phyloP scores from a whole-genome alignment of 92 coral and sea anemone genomes.

The Nematostella vectensis region DNA sequence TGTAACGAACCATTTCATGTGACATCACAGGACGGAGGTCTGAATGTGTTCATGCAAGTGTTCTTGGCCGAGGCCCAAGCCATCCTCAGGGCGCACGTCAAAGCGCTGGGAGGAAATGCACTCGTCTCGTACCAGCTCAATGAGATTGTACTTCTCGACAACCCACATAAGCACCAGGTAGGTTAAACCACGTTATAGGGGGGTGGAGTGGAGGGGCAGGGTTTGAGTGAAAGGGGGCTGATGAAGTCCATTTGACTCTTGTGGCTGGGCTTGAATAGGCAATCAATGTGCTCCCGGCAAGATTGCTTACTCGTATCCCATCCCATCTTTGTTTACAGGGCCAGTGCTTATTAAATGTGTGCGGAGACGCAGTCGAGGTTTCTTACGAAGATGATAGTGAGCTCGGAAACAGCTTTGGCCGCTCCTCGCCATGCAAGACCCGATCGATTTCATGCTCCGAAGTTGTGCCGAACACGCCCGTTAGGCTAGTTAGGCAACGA shows the following conservation, averaged over 20 bases:
- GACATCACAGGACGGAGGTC: conserved; percentile 80
- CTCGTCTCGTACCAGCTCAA: conserved; percentile 79
- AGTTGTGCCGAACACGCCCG: conserved; percentile 32
- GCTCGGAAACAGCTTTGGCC: conserved; percentile 41
- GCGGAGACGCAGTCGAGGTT: conserved; percentile 93
- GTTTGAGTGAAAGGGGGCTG: no score
- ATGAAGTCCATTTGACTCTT: no score
- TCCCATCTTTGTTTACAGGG: conserved; percentile 52
- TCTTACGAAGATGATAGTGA: conserved; percentile 54
- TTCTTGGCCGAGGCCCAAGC: conserved; percentile 98
- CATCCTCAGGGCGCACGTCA: conserved; percentile 79
- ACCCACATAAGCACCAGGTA: conserved; percentile 98
- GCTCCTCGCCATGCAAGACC: conserved; percentile 44
- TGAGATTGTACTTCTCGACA: conserved; percentile 79
- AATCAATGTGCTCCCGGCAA: no score
- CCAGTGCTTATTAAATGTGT: conserved; percentile 76
- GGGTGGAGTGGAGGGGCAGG: no score
- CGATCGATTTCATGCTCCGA: conserved; percentile 56
- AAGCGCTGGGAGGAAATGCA: conserved; percentile 91
- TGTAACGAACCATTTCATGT: no score
- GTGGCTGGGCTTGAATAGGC: no score
- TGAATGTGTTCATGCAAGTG: conserved; percentile 89
- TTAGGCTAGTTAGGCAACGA: conserved; percentile 43
- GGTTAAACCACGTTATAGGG: background rate
- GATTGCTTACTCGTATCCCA: no score